A percentile compares a stretch with the other conserved stretches of the same genome.
Conservation (phyloP, 2,113 vertebrate species). For the Spheniscus mendiculus region DNA sequence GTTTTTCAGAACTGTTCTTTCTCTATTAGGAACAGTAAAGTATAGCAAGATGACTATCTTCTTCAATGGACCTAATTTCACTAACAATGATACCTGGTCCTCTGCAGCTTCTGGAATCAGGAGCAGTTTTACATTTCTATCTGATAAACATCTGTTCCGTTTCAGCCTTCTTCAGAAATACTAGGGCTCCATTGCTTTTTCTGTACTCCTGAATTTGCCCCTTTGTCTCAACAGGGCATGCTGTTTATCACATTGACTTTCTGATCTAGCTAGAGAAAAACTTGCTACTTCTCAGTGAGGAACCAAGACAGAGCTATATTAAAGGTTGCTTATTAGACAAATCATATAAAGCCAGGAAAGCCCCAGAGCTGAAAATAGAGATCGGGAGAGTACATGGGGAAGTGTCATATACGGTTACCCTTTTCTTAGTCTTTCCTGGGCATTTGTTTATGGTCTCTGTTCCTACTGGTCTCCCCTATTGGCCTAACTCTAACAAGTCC, state of each 20-base stretch:
- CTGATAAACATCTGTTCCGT: neutral
- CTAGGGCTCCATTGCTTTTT: neutral
- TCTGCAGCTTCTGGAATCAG: neutral
- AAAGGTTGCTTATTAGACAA: neutral
- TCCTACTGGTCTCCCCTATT: neutral
- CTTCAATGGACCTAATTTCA: neutral
- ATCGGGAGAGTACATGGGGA: neutral
- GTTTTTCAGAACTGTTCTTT: neutral
- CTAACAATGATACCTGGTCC: neutral
- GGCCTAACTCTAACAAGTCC: neutral
- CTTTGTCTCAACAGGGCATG: neutral
- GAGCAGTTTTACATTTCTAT: neutral
- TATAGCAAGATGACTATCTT: neutral
- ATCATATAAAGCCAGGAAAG: neutral
- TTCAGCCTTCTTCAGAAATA: neutral
- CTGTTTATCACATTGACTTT: neutral
- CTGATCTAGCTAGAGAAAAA: neutral
- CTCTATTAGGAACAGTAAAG: neutral
- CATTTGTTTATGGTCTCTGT: neutral
- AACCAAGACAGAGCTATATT: neutral
- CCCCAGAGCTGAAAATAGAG: slow-evolving; percentile 4
- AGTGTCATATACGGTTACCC: neutral
- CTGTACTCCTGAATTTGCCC: neutral
- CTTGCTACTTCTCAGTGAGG: neutral
- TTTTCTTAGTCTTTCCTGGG: neutral